Conservation (phyloP, 1,140 invertebrate species). For the Rhagoletis zephyria region DNA sequence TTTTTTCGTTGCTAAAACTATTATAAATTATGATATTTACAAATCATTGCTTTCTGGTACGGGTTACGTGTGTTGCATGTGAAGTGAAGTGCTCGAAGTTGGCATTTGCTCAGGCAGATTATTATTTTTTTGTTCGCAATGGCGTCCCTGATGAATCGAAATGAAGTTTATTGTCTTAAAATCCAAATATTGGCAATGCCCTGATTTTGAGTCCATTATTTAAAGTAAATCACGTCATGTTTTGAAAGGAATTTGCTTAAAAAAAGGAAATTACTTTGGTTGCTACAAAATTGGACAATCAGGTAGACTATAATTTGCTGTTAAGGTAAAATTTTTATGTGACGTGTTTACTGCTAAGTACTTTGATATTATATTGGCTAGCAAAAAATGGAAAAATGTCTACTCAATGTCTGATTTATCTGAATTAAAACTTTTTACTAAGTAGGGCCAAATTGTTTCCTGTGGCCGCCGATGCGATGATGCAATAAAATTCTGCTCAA, state of each 20-base stretch:
- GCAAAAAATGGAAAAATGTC: no score
- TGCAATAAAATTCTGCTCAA: no score
- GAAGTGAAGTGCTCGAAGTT: background rate
- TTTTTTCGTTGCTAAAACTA: constrained; percentile 17
- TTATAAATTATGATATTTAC: constrained; percentile 50
- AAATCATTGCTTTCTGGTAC: constrained; percentile 33
- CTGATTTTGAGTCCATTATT: background rate
- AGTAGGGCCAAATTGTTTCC: no score
- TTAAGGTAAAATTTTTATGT: no score
- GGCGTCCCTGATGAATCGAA: background rate
- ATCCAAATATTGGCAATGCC: background rate
- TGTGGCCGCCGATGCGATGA: no score
- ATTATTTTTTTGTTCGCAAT: background rate
- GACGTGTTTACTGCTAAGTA: no score
- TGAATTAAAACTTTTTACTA: no score
- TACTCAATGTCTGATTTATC: no score
- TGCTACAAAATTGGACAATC: background rate
- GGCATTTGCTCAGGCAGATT: background rate
- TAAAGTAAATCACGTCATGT: constrained; percentile 33
- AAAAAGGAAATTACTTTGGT: background rate
- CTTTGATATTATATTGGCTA: no score
- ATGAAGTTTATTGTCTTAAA: background rate
- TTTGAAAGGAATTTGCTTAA: background rate
- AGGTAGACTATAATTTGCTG: background rate
- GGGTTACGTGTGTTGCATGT: background rate